Base-by-base conservation (phyloP, 2,797 vertebrate genomes). In the Nyctibius grandis region DNA sequence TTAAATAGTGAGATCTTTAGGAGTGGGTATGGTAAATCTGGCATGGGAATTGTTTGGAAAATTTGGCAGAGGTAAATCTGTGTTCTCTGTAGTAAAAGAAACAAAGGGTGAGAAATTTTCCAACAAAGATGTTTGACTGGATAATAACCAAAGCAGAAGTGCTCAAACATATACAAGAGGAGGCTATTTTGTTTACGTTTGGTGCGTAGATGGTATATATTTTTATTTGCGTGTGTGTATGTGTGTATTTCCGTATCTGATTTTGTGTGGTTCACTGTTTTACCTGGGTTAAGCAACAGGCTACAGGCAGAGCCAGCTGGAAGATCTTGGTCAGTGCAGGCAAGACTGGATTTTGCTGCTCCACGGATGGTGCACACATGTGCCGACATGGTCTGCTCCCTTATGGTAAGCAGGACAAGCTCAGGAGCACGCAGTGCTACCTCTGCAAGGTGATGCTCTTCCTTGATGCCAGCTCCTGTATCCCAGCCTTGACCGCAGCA, bases 331-430 rank as follows among this genome's bases (percentile, higher is more conserved):
- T 65, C 44, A 33, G 25, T 8, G 11, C 21, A 53, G 53, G 53
- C 38, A 44, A 21, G 48, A 13, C 17, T 29, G 15, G 38, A 44
- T 81, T 63, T 72, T 78, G 53, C 81, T 64, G 53, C 81, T 72
- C 36, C 42, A 3, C 0, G 3, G 34, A 7, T 20, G 19, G 33
- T 28, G 50, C 42, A 12, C 1, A 5, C 48, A 22, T 2, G 6
- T 3, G 5, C 31, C 0, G 1, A 9, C 42, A 42, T 10, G 18
- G 20, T 4, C 42, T 69, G 28, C 65, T 64, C 36, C 31, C n/a
- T 70, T 72, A 19, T 3, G 42, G 78, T 36, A 60, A 48, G 33
- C 1, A 5, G 47, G 69, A 47, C 31, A 40, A 50, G 44, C 73
- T 75, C 38, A 53, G 88, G 67, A 84, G 34, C 51, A 34, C 0